Base-by-base conservation (phyloP, 2,888 invertebrate species). In the Clistopyga incitator region DNA sequence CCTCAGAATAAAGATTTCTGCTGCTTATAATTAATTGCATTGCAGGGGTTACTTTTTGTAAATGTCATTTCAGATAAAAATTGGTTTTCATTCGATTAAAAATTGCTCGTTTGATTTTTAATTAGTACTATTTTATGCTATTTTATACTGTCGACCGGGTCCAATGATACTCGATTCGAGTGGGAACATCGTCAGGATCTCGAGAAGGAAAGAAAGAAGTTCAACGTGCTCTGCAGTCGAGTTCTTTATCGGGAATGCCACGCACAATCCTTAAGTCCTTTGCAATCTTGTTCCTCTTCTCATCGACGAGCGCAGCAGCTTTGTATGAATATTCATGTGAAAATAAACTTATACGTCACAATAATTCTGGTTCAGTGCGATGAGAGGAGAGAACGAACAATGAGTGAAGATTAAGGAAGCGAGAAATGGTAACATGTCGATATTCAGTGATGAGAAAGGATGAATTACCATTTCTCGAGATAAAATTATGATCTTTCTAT, bases 281-380 rank as follows among this genome's bases (percentile, higher is more conserved):
- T 20, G 10, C 38, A 15, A 23, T 64, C 64, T 38, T 42, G 20
- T 64, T 61, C 64, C 64, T 42, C 42, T 38, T 64, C 38, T 20
- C 64, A 13, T 61, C 64, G 64, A 64, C 38, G 64, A 38, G 20
- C 64, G 20, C 8, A 64, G 18, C 20, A 29, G 4, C 6, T n/a
- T 2, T 38, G 18, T 54, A 90, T 91, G 89, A 91, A 91, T 90
- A 91, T 91, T 91, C 89, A 90, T 91, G 87, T 11, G 29, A n/a
- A 20, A 47, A 23, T 70, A 56, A 86, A 87, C 88, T 90, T 88
- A 90, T 90, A 89, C 88, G 89, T 64, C 64, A 42, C 86, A 89
- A 85, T 81, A 81, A 72, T 82, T 82, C 75, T 20, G 71, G 59
- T 64, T 38, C 61, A 78, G 56, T 74, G 78, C 65, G 70, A 68